phyloP scores from a whole-genome alignment of 2,113 vertebrate genomes.

The Taurulus bubalis region DNA sequence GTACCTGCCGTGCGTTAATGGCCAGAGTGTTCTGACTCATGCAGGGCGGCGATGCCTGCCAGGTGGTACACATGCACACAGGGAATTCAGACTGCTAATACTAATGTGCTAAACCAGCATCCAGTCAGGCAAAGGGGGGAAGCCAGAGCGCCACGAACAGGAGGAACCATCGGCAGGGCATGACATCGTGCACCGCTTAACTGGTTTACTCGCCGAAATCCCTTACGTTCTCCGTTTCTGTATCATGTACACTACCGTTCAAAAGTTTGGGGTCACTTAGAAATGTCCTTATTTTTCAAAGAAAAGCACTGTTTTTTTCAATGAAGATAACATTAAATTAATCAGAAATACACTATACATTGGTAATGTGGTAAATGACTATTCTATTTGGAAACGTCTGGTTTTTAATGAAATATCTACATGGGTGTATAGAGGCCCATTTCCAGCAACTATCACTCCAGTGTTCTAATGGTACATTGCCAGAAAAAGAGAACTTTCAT shows the following conservation, averaged over 20 bases:
- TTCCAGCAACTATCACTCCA: no score
- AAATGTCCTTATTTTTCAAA: no score
- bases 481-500: no score
- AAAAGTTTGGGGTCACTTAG: no score
- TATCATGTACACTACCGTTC: background rate
- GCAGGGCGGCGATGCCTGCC: constrained; percentile 51
- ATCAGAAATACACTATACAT: no score
- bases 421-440: no score
- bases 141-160: background rate
- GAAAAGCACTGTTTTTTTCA: no score
- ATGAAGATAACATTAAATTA: no score
- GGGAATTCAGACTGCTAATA: constrained; percentile 60
- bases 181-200: constrained; percentile 2
- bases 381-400: no score
- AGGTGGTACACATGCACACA: constrained; percentile 72
- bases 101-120: constrained; percentile 59
- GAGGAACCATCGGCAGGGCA: constrained; percentile 9
- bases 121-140: constrained; percentile 38
- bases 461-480: no score
- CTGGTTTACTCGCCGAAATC: constrained; percentile 31
- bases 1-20: constrained; percentile 67
- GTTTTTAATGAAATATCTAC: no score
- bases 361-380: no score
- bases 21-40: constrained; percentile 53
- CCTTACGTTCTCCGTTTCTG: constrained; percentile 6